Percentiles rank a stretch among this genome's conserved stretches.
Evolutionary conservation across 2,113 vertebrate species (phyloP).

Genomic region (Ceuthmochares aereus): DNA sequence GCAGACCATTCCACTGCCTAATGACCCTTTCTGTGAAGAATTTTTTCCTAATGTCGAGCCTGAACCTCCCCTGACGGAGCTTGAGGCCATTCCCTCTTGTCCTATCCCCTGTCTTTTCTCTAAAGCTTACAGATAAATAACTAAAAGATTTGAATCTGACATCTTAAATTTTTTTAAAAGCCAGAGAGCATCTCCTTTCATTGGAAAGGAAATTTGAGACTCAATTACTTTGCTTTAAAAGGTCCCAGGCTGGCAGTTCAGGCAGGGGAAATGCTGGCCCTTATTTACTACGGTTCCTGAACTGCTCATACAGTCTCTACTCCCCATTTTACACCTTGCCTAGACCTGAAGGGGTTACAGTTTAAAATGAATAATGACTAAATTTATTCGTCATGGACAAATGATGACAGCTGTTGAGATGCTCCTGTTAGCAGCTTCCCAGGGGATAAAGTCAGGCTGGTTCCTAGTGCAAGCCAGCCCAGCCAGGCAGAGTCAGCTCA

Average conservation of each 20-base stretch:
- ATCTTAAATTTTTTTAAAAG: neutral
- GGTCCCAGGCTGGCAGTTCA: neutral
- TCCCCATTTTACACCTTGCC: neutral
- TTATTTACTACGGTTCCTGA: neutral
- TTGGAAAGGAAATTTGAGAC: neutral
- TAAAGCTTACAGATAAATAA: neutral
- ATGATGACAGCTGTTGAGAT: constrained; percentile 65
- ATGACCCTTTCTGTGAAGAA: no score
- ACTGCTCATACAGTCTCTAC: neutral
- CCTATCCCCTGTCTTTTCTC: no score
- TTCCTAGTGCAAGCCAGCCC: constrained; percentile 15
- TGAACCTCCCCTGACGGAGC: no score
- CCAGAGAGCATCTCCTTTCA: neutral
- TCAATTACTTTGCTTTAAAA: neutral
- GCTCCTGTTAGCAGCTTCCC: constrained; percentile 58
- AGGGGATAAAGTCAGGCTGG: constrained; percentile 56
- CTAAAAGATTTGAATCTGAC: neutral
- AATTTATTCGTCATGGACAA: constrained; percentile 58
- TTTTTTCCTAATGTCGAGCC: no score
- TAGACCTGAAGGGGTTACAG: constrained; percentile 34
- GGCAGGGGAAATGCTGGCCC: neutral
- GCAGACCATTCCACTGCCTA: no score
- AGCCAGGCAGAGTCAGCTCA: neutral
- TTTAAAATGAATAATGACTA: constrained; percentile 52
- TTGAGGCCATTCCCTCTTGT: no score